Evolutionary conservation across 2,113 vertebrate species (phyloP).

Genomic region (Microcebus murinus): DNA sequence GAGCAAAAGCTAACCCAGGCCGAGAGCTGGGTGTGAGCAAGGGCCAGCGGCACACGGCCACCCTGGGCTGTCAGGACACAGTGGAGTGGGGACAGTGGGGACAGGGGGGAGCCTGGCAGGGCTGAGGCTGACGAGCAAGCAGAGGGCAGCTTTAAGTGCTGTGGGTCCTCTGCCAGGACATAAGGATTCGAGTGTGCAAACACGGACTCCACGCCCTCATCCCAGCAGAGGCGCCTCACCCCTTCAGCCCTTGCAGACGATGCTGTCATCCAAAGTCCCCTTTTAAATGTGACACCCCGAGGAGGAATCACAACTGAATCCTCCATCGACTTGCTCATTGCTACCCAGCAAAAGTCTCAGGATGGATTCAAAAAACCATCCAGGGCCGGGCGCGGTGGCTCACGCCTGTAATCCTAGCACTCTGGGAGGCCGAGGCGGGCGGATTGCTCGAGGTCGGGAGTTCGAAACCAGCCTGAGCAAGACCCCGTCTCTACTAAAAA

Average conservation of each 20-base stretch:
- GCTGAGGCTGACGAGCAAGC: neutral
- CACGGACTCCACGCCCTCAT: neutral
- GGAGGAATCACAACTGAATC: neutral
- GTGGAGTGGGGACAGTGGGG: fast-evolving
- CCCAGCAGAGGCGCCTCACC: neutral
- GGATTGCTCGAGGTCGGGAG: too few species aligned
- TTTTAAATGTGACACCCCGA: neutral
- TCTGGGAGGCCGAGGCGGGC: too few species aligned
- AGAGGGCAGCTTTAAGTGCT: neutral
- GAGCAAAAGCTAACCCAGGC: neutral
- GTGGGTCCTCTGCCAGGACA: neutral
- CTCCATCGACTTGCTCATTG: neutral
- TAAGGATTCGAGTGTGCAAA: neutral
- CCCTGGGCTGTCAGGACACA: neutral
- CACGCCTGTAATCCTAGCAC: too few species aligned
- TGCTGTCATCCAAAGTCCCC: neutral
- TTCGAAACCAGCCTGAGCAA: too few species aligned
- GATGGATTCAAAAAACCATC: neutral
- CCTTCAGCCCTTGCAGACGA: neutral
- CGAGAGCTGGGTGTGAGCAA: neutral
- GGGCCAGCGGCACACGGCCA: neutral
- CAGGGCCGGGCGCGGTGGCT: too few species aligned
- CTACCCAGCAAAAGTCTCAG: neutral
- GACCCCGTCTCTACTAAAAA: too few species aligned
- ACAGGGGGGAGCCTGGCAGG: neutral